Conservation (phyloP, 1,140 invertebrate species). For the Drosophila leontia region DNA sequence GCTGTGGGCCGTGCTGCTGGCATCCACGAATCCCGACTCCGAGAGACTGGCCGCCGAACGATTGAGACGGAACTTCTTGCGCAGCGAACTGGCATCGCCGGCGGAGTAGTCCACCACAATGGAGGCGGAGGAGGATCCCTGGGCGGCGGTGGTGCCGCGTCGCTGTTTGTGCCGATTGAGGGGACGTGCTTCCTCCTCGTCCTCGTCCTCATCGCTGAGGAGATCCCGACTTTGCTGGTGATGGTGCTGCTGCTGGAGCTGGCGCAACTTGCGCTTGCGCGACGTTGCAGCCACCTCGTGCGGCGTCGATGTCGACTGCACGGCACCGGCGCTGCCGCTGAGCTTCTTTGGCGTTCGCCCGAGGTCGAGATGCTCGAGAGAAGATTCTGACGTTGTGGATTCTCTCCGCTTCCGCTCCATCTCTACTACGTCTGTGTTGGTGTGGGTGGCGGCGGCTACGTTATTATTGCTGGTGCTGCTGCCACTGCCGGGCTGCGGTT, state of each 20-base stretch:
- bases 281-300: slow-evolving; percentile 46
- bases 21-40: slow-evolving; percentile 80
- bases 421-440: slow-evolving; percentile 21
- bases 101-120: slow-evolving; percentile 71
- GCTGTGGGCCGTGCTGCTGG: slow-evolving; percentile 56
- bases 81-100: slow-evolving; percentile 75
- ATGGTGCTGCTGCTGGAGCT: slow-evolving; percentile 55
- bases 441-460: slow-evolving; percentile 4
- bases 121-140: slow-evolving; percentile 34
- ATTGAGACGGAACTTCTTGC: slow-evolving; percentile 82
- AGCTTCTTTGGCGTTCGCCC: slow-evolving; percentile 82
- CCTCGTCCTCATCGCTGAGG: slow-evolving; percentile 50
- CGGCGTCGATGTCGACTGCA: slow-evolving; percentile 76
- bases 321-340: slow-evolving; percentile 50
- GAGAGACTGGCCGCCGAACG: slow-evolving; percentile 55
- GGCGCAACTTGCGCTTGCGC: slow-evolving; percentile 69
- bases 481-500: slow-evolving; percentile 37
- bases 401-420: slow-evolving; percentile 74
- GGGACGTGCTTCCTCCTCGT: slow-evolving; percentile 35
- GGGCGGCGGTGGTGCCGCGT: slow-evolving; percentile 33
- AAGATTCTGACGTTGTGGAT: slow-evolving; percentile 83
- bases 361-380: slow-evolving; percentile 80
- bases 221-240: slow-evolving; percentile 38
- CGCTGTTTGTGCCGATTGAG: slow-evolving; percentile 69
- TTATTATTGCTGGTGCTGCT: slow-evolving; percentile 26